phyloP scores from a whole-genome alignment of 2,113 vertebrate species.

The Leucosticte australis region DNA sequence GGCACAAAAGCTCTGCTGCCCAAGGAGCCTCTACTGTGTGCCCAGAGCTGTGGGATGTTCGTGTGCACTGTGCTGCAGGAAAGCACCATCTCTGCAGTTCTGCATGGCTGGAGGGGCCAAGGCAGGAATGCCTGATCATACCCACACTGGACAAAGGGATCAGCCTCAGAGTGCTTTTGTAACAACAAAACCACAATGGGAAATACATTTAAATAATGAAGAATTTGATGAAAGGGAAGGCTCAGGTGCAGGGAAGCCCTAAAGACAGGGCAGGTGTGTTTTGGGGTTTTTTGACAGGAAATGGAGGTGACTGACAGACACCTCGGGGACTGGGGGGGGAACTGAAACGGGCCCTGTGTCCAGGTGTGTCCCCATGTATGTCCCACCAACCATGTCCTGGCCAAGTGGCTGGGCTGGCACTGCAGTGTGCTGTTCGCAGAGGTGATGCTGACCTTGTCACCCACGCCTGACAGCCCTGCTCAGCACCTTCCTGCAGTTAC shows the following conservation, averaged over 20 bases:
- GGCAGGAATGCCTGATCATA: accelerated
- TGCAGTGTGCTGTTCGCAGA: background rate
- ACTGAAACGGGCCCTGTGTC: background rate
- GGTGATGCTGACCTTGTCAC: background rate
- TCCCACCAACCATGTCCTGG: accelerated
- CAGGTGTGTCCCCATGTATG: background rate
- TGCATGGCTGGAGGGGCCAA: accelerated
- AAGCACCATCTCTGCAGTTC: background rate
- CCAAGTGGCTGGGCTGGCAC: background rate
- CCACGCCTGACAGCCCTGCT: background rate
- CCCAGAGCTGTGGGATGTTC: background rate
- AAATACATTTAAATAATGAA: accelerated
- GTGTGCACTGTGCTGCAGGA: background rate
- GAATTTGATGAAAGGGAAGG: background rate
- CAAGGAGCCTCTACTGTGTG: background rate
- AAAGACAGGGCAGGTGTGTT: background rate
- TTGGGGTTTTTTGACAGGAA: background rate
- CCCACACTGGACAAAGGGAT: accelerated
- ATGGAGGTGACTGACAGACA: background rate
- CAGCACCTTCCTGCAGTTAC: background rate
- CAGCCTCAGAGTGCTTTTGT: background rate
- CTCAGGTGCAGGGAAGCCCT: background rate
- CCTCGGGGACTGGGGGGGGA: background rate
- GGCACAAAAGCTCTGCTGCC: background rate
- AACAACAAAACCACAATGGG: accelerated